phyloP scores from a whole-genome alignment of 2,797 vertebrate genomes.

The Cossypha polioptera region DNA sequence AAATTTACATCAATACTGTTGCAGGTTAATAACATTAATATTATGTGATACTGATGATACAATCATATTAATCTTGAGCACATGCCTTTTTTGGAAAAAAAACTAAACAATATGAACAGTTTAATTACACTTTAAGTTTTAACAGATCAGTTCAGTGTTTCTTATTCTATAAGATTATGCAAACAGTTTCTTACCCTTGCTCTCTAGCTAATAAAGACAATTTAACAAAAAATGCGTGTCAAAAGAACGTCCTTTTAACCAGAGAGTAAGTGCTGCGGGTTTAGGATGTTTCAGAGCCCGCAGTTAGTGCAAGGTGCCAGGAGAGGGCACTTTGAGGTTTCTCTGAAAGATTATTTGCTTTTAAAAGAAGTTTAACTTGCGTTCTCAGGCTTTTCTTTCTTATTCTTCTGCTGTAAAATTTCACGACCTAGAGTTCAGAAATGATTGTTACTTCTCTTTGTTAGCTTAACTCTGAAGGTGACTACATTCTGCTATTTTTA shows the following conservation, averaged over 20 bases:
- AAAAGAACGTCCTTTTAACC: background rate
- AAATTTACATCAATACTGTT: background rate
- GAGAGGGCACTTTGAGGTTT: constrained; percentile 52
- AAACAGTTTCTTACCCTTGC: background rate
- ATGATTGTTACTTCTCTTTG: background rate
- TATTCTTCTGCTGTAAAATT: background rate
- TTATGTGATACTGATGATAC: background rate
- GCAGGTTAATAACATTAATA: background rate
- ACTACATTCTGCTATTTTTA: background rate
- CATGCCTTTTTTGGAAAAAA: rapidly evolving
- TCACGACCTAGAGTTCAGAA: background rate
- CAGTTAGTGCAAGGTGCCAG: background rate
- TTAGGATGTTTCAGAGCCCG: background rate
- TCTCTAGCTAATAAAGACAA: background rate
- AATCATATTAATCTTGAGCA: background rate
- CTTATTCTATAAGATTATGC: background rate
- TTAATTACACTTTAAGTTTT: background rate
- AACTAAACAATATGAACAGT: background rate
- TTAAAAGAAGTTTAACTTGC: background rate
- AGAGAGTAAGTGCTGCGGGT: rapidly evolving
- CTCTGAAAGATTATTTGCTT: background rate
- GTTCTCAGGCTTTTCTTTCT: background rate
- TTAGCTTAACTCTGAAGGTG: background rate
- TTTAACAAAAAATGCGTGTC: background rate
- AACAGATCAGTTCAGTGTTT: background rate